A percentile compares a stretch with the other conserved stretches of the same genome.
These are phyloP conservation scores for Centropus bengalensis DNA, from an alignment of 2,113 vertebrate genomes.

Conservation along the genomic window DNA sequence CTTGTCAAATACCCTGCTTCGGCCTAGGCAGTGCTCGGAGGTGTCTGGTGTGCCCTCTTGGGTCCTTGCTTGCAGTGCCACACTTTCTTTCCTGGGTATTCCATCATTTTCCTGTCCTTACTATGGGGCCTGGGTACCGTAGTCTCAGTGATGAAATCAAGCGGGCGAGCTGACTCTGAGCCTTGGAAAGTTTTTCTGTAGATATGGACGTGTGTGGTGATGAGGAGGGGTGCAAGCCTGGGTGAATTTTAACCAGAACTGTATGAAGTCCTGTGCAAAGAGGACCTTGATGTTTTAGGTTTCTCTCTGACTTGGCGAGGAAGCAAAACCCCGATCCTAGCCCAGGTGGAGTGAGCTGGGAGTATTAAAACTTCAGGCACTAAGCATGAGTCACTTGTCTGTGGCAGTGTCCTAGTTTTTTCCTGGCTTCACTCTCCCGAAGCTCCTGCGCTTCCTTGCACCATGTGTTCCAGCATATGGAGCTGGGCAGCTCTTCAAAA, in stretches of 20 bases:
- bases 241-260: neutral
- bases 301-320: neutral
- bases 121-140: neutral
- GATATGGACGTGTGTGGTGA: neutral
- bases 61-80: neutral
- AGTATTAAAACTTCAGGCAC: neutral
- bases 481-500: constrained; percentile 18
- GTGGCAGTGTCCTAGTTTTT: neutral
- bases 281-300: neutral
- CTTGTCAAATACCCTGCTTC: neutral
- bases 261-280: neutral
- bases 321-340: neutral
- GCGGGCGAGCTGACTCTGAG: neutral
- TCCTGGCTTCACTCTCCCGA: neutral
- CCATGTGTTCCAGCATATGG: constrained; percentile 45
- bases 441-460: constrained; percentile 22
- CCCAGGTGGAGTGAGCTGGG: neutral
- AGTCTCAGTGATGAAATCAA: neutral
- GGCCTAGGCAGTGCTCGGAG: neutral
- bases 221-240: neutral
- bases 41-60: neutral
- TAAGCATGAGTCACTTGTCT: neutral
- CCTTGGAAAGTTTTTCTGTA: neutral
- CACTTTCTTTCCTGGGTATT: neutral
- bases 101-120: neutral